Conservation (phyloP, 2,797 vertebrate genomes). For the Lateolabrax maculatus region DNA sequence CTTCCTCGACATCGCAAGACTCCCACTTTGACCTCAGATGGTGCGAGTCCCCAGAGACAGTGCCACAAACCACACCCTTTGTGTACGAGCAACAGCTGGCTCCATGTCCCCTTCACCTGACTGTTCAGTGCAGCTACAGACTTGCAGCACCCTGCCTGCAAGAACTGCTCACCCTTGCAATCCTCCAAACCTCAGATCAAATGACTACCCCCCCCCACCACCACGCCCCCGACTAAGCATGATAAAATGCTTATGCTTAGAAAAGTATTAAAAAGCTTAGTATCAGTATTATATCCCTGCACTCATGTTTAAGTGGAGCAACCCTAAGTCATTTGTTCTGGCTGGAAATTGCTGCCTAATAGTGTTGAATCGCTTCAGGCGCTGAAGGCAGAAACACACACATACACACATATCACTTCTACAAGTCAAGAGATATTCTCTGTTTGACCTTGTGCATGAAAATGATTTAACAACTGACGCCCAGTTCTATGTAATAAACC, state of each 20-base stretch:
- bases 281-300: conserved; percentile 27
- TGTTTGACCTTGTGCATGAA: conserved; percentile 41
- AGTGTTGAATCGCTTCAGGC: conserved; percentile 19
- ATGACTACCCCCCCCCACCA: conserved; percentile 48
- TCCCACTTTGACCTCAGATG: conserved; percentile 7
- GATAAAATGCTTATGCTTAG: conserved; percentile 53
- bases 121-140: conserved; percentile 36
- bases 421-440: conserved; percentile 8
- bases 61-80: conserved; percentile 6
- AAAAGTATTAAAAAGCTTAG: conserved; percentile 45
- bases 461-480: conserved; percentile 24
- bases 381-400: not conserved
- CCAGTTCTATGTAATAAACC: conserved; percentile 10
- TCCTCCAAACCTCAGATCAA: conserved; percentile 47
- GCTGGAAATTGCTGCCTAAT: conserved; percentile 19
- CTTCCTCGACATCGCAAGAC: not conserved
- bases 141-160: conserved; percentile 21
- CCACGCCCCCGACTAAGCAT: conserved; percentile 16
- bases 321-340: conserved; percentile 7
- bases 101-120: not conserved
- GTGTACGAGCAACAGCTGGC: not conserved
- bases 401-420: not conserved
- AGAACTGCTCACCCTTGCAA: conserved; percentile 41
- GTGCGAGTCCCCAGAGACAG: conserved; percentile 12
- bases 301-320: conserved; percentile 27